phyloP scores from a whole-genome alignment of 1,140 invertebrate species.

The Cephus cinctus region DNA sequence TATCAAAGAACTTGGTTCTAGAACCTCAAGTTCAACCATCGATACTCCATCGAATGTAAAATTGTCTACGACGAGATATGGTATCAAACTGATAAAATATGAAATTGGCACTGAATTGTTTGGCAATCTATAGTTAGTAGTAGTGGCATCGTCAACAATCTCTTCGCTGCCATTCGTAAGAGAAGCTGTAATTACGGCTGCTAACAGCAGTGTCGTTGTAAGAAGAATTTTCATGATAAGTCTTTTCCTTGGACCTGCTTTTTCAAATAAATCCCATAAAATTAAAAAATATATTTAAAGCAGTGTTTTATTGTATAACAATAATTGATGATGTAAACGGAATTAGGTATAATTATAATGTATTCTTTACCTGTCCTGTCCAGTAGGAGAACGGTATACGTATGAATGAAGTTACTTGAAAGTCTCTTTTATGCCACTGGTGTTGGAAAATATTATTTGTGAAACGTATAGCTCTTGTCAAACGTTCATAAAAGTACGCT shows the following conservation, averaged over 20 bases:
- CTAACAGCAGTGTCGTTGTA: not conserved
- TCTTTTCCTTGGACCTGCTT: not conserved
- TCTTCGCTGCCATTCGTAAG: too few relatives aligned
- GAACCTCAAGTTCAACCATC: constrained; percentile 18
- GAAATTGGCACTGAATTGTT: constrained; percentile 14
- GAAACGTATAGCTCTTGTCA: too few relatives aligned
- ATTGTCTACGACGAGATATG: constrained; percentile 19
- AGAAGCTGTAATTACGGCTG: not conserved
- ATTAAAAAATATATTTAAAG: not conserved
- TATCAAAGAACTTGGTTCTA: too few relatives aligned
- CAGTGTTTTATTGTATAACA: not conserved
- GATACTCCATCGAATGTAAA: constrained; percentile 30
- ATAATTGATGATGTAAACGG: too few relatives aligned
- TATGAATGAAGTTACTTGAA: too few relatives aligned
- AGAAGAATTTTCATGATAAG: not conserved
- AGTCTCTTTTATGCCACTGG: too few relatives aligned
- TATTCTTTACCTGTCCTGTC: too few relatives aligned
- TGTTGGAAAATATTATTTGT: too few relatives aligned
- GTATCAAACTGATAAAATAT: constrained; percentile 25
- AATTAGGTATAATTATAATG: too few relatives aligned
- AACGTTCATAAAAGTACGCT: too few relatives aligned
- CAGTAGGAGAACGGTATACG: too few relatives aligned
- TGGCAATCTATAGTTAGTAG: constrained; percentile 23
- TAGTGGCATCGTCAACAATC: too few relatives aligned
- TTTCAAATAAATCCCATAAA: not conserved